Base-by-base conservation (phyloP, 2,797 vertebrate species). In the Oophaga sylvatica region DNA sequence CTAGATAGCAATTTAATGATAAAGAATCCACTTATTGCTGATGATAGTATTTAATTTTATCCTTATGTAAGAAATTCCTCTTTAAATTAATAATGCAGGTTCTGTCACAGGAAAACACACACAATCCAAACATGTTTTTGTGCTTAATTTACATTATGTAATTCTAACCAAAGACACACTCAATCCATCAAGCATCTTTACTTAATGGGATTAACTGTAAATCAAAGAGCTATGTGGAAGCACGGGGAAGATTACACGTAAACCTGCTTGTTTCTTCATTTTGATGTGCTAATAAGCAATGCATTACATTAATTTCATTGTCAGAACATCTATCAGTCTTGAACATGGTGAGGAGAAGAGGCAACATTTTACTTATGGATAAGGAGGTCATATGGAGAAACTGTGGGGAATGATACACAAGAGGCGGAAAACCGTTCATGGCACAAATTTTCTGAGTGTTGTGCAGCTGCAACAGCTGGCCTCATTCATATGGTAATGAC, bases 381-480 rank as follows among this genome's bases (percentile, higher is more conserved):
- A 82, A 63, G 71, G 26, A 79, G n/a, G 48, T 86, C 80, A 89
- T 85, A 85, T 82, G 79, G 45, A 82, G 77, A 82, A 86, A 78
- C 80, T 78, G 53, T 59, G 57, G 80, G 83, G 80, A 86, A 83
- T 79, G 80, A 77, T 73, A 89, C 70, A 86, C 73, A 16, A 77
- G 84, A 86, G 70, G 75, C 22, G 13, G 81, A 77, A 82, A 57
- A 85, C 78, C n/a, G 17, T 63, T 73, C 71, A 70, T 20, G 45
- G 70, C 45, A 86, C 71, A 83, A 60, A 82, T 82, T 71, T 86
- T 71, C 35, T 56, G 80, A 85, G 41, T 26, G 13, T 71, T 26
- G 45, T 79, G 63, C 88, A 89, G 84, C 84, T 86, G 88, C 88
- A 89, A 86, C 88, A 89, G 88, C 88, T 89, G 88, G 88, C 73